Evolutionary conservation across 2,888 invertebrate species (phyloP), one percentile per base, ranked within the genome.

Genomic region (Teleiodes luculella): DNA sequence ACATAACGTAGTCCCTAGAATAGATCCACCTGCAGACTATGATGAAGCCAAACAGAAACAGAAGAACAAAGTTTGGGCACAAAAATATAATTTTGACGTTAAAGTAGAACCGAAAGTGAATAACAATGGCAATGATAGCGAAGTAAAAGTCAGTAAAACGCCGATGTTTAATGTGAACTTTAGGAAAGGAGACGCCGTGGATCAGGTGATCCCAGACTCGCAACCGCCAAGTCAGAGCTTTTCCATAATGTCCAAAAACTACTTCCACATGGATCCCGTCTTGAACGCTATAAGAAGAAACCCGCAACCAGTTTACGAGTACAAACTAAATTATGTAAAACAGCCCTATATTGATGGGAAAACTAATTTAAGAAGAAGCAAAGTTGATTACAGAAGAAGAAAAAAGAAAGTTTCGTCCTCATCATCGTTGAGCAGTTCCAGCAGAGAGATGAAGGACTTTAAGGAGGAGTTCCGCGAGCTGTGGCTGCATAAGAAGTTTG

Each of bases 391-490:
- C 0, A 28, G 24, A 11, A 20, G 43, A n/a, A 4, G 11, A 20
- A 11, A 11, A 8, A 11, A 13, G 1, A 2, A 13, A 0, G 36
- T 4, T 24, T n/a, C 49, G 36, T n/a, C 13, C 24, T 2, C 11
- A n/a, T 14, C 11, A 1, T 1, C 8, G 8, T 3, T 7, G 10
- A n/a, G 10, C n/a, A 72, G 74, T 58, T 71, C 72, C 6, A 73
- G 74, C 39, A n/a, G 61, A 8, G 74, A 74, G 35, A 8, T 63
- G 39, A 51, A 49, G 31, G 56, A 68, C 28, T 74, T 72, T 70
- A 72, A 74, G 28, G 67, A 70, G 0, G 72, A 73, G 43, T 74
- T 71, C 67, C 62, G 62, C 30, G 62, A 69, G 14, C 55, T 61
- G 24, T 74, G 74, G 72, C 16, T 68, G 39, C 56, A 66, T 50